Evolutionary conservation across 2,113 vertebrate genomes (phyloP), one percentile per base, ranked within the genome.

Genomic region (Aspidoscelis tigris): DNA sequence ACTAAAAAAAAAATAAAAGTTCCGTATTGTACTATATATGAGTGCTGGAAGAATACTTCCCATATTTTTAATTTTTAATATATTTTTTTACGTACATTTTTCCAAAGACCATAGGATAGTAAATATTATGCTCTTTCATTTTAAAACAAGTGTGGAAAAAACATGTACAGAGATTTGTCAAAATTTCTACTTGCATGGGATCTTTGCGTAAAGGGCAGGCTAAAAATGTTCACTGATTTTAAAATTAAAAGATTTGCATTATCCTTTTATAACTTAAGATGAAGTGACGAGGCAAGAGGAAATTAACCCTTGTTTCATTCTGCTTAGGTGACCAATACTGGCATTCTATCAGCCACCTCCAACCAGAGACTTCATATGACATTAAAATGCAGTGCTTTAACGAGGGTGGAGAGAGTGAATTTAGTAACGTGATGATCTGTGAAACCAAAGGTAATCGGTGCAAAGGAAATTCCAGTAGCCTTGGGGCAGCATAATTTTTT

Each of bases 321-420:
- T 65, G 22, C 14, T 86, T 79, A 72, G 97, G 97, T 77, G 98
- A 99, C 41, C 95, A 96, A 8, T 98, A 99, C 92, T 99, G 98
- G 98, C 99, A 99, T 82, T 98, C 97, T 18, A 99, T 99, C 95
- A 97, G 96, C 33, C 97, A 98, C 93, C 96, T 99, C 68, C 98
- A 99, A 96, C 98, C 99, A 0, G 99, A 99, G 91, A 99, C 99
- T 1, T 98, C 99, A 0, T 99, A 99, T 0, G 99, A 99, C 93
- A 99, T 99, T 88, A 99, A 99, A 95, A 99, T 99, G 99, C 98
- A 98, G 70, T 99, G 98, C 93, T 99, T 98, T 94, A 99, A 99
- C 0, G 98, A 99, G 91, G 98, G 98, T 0, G 99, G 99, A 0
- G 98, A 98, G 92, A 99, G 99, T 1, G 98, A 99, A 83, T 99